Percentiles rank a stretch among this genome's conserved stretches.
Evolutionary conservation across 2,797 vertebrate species (phyloP).

Genomic region (Philypnodon macrostomus): DNA sequence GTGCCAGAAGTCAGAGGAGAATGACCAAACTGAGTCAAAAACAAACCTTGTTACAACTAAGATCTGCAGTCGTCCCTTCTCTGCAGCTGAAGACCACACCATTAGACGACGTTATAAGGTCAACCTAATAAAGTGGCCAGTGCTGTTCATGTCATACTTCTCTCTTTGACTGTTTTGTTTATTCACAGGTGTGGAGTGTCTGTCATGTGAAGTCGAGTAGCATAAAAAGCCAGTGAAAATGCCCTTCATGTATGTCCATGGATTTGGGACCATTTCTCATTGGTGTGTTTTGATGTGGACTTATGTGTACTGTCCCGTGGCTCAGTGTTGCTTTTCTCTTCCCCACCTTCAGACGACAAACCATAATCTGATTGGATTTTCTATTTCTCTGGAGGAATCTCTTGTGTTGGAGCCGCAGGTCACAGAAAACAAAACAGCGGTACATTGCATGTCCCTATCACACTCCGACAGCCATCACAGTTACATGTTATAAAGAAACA

Average conservation of each 20-base stretch:
- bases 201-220: conserved; percentile 24
- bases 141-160: conserved; percentile 44
- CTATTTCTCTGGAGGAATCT: conserved; percentile 25
- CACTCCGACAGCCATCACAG: conserved; percentile 39
- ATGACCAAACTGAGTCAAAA: no score
- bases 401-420: conserved; percentile 31
- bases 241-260: no score
- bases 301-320: conserved; percentile 1
- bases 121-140: no score
- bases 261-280: no score
- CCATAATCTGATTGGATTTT: conserved; percentile 42
- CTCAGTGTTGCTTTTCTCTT: conserved; percentile 11
- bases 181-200: conserved; percentile 22
- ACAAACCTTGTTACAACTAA: no score
- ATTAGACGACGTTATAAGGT: no score
- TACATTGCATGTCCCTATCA: conserved; percentile 25
- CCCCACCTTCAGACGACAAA: conserved; percentile 35
- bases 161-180: conserved; percentile 36
- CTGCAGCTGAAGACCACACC: no score
- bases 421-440: conserved; percentile 33
- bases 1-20: no score
- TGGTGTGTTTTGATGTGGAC: neutral
- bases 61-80: no score
- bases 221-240: no score
- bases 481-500: conserved; percentile 9